Conservation (phyloP, 1,140 invertebrate species). For the Ceratina australensis region DNA sequence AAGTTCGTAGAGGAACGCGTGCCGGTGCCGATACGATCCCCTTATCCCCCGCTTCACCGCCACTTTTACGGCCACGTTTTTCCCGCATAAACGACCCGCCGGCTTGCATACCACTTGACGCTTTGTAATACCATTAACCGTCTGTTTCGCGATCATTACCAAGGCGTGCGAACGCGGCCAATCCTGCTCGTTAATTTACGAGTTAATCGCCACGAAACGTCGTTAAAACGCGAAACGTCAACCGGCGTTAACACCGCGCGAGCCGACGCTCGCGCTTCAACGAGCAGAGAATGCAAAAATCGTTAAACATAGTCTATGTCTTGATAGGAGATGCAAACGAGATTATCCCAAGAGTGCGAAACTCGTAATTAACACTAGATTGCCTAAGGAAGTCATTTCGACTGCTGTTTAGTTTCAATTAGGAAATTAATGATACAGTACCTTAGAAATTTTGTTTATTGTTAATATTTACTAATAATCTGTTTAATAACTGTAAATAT, state of each 20-base stretch:
- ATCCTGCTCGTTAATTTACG: conserved; percentile 20
- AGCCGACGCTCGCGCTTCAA: background rate
- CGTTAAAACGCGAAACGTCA: conserved; percentile 22
- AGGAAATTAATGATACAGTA: too few relatives aligned
- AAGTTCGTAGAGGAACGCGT: conserved; percentile 27
- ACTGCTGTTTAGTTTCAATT: too few relatives aligned
- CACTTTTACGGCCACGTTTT: conserved; percentile 22
- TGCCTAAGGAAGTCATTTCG: too few relatives aligned
- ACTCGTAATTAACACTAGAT: too few relatives aligned
- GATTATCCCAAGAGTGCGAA: too few relatives aligned
- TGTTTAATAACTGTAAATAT: too few relatives aligned
- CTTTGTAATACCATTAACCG: conserved; percentile 30
- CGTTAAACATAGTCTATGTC: too few relatives aligned
- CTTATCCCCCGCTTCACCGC: conserved; percentile 11
- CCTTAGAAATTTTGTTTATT: too few relatives aligned
- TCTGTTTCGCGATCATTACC: conserved; percentile 26
- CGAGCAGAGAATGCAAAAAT: background rate
- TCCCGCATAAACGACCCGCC: conserved; percentile 10
- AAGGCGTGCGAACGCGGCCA: background rate
- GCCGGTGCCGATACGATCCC: conserved; percentile 27
- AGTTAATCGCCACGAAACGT: conserved; percentile 15
- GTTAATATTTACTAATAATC: too few relatives aligned
- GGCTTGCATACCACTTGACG: conserved; percentile 3
- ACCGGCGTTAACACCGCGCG: conserved; percentile 1
- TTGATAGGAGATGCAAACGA: too few relatives aligned